Conservation (phyloP, 2,888 invertebrate species). For the Clistopyga incitator region DNA sequence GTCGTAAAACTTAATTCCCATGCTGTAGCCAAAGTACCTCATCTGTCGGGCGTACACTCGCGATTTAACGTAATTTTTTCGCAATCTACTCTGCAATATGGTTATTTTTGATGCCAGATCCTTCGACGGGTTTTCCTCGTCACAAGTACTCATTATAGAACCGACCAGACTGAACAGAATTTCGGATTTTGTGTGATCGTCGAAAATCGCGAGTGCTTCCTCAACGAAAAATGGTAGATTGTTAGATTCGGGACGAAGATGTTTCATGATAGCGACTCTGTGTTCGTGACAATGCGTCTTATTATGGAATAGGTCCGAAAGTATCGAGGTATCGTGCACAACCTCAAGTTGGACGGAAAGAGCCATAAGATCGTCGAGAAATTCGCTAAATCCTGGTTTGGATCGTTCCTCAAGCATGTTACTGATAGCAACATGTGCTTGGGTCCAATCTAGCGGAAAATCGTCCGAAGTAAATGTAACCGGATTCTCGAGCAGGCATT, state of each 20-base stretch:
- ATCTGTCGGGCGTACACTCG: conserved; percentile 1
- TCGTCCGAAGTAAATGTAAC: background rate
- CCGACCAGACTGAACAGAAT: background rate
- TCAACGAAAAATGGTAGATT: conserved; percentile 2
- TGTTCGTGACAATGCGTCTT: background rate
- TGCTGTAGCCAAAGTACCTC: conserved; percentile 17
- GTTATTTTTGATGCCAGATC: background rate
- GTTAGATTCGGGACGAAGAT: background rate
- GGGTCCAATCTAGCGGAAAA: background rate
- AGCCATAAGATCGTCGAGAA: conserved; percentile 69
- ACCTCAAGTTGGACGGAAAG: conserved; percentile 25
- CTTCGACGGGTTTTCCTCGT: background rate
- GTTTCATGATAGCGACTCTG: background rate
- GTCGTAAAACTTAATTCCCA: background rate
- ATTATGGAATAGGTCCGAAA: background rate
- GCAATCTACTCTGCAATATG: background rate
- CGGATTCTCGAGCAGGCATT: conserved; percentile 28
- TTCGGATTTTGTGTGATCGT: conserved; percentile 5
- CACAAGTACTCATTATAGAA: background rate
- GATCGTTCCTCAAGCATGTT: conserved; percentile 49
- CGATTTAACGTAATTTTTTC: conserved; percentile 10
- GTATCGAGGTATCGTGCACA: background rate
- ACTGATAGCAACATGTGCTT: background rate
- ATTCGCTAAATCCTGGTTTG: conserved; percentile 77
- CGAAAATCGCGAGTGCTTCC: background rate